Percentiles rank a stretch among this genome's conserved stretches.
phyloP scores from a whole-genome alignment of 2,888 invertebrate species.

The Lepidonotus clava region DNA sequence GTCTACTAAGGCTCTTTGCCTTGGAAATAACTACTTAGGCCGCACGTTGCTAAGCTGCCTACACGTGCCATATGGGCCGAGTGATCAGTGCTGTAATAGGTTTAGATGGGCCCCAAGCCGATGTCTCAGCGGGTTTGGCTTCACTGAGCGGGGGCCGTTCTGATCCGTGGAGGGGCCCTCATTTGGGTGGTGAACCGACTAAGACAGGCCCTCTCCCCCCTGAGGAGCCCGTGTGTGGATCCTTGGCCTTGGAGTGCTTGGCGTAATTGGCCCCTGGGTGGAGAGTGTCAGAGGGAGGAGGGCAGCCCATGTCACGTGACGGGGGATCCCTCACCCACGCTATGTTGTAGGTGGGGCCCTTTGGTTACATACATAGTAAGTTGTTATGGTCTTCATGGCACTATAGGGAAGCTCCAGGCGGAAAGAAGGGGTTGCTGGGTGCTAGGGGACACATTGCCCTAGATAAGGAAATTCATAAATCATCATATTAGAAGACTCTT shows the following conservation, averaged over 20 bases:
- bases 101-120: not conserved
- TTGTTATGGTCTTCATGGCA: too few species aligned
- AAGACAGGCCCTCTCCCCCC: not conserved
- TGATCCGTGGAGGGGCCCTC: not conserved
- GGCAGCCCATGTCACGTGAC: conserved; percentile 10
- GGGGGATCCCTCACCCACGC: not conserved
- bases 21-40: too few species aligned
- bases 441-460: too few species aligned
- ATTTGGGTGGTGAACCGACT: conserved; percentile 25
- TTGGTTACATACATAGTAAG: too few species aligned
- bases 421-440: too few species aligned
- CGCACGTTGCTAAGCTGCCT: too few species aligned
- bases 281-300: not conserved
- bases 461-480: too few species aligned
- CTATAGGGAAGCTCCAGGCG: too few species aligned
- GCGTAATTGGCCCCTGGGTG: conserved; percentile 38
- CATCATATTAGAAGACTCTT: too few species aligned
- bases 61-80: too few species aligned
- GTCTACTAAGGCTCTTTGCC: too few species aligned
- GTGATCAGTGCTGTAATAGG: not conserved
- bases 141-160: not conserved
- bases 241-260: conserved; percentile 13
- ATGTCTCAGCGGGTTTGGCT: not conserved
- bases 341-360: not conserved
- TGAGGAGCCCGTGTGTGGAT: not conserved